Evolutionary conservation across 2,113 vertebrate species (phyloP).

Genomic region (Ascaphus truei): DNA sequence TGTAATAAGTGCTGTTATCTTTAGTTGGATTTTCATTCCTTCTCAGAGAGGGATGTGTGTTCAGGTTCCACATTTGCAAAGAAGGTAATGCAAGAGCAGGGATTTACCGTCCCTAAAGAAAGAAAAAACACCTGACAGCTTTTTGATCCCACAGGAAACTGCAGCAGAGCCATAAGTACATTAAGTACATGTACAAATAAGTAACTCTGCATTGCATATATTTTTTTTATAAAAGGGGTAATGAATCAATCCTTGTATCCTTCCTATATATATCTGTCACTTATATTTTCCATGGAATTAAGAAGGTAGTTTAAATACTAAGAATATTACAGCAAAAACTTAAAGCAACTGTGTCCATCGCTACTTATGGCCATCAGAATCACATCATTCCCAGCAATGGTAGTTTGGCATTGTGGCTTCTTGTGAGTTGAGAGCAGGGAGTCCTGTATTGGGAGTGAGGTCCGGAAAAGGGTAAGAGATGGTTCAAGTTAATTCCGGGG

Average conservation of each 20-base stretch:
- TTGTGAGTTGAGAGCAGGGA: no score
- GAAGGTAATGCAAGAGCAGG: conserved; percentile 69
- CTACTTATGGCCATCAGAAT: no score
- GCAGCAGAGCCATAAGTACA: conserved; percentile 74
- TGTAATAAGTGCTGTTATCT: conserved; percentile 66
- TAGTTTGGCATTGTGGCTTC: no score
- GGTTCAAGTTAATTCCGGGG: no score
- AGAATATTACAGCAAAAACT: no score
- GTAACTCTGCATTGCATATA: conserved; percentile 47
- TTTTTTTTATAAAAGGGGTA: conserved; percentile 6
- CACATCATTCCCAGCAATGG: no score
- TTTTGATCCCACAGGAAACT: conserved; percentile 83
- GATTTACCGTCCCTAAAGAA: conserved; percentile 78
- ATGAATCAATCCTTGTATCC: conserved; percentile 47
- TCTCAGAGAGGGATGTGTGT: conserved; percentile 58
- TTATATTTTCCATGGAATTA: no score
- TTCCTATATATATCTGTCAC: no score
- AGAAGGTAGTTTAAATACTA: no score
- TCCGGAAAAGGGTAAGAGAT: no score
- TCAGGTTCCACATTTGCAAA: conserved; percentile 62
- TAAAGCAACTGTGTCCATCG: no score
- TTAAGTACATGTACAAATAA: conserved; percentile 41
- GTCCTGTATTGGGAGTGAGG: no score
- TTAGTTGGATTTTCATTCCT: conserved; percentile 73
- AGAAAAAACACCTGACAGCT: conserved; percentile 56